Evolutionary conservation across 2,797 vertebrate genomes (phyloP), one percentile per base, ranked within the genome.

Genomic region (Hippopotamyrus pictus): DNA sequence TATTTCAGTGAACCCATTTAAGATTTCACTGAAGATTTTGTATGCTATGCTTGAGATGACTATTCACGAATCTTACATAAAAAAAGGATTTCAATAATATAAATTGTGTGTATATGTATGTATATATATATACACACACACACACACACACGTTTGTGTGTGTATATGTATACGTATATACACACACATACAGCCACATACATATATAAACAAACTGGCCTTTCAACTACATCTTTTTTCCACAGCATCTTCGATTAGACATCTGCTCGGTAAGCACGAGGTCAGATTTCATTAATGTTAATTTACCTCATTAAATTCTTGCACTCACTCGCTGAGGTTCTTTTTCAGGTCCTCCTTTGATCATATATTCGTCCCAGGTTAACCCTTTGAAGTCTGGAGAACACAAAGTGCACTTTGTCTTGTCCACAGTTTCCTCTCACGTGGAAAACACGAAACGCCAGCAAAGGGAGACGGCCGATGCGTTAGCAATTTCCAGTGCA

Each of bases 221-320:
- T 73, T 82, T 46, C 76, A 46, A 46, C 76, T 82, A 82, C 29
- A 83, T 85, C 85, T 62, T 12, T 44, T 92, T 89, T 91, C 91
- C 91, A 89, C 92, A 91, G 89, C 90, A 90, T 86, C 92, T 92
- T 90, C 90, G 88, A 88, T 92, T 94, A 94, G 94, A 94, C 94
- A 95, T 96, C 95, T 96, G 95, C 94, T 94, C 93, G 95, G 94
- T 95, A 94, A 95, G 94, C 94, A 93, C 94, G 90, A 92, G 95
- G 95, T 96, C 95, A 95, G 94, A 96, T 96, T 97, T 96, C 96
- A 97, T 97, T 93, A 96, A 97, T 97, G 96, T 96, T 97, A 97
- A 97, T 97, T 97, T 96, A 95, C 93, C 93, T 97, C 95, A 96
- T 97, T 97, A 97, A 96, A 94, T 95, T 95, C 92, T 91, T 93